These are phyloP conservation scores for Horisme vitalbata DNA, from an alignment of 2,888 invertebrate genomes.

Conservation along the genomic window DNA sequence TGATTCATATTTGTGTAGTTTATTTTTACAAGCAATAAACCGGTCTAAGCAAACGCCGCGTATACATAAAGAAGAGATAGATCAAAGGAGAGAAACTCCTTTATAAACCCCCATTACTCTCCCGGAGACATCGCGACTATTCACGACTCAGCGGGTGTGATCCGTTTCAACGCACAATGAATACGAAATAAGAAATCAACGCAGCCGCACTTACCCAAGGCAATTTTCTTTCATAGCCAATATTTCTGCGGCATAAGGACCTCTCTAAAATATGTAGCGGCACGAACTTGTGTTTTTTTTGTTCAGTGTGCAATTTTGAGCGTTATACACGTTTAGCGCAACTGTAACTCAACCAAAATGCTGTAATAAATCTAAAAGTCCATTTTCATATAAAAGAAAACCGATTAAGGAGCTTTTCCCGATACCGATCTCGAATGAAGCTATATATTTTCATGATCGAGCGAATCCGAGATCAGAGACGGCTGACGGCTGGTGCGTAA, in stretches of 20 bases:
- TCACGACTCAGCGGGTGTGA: conserved; percentile 54
- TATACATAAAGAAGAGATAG: conserved; percentile 29
- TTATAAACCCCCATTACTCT: conserved; percentile 37
- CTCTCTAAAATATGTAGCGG: conserved; percentile 66
- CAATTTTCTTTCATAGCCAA: conserved; percentile 75
- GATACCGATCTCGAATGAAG: conserved; percentile 80
- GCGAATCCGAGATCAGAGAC: conserved; percentile 74
- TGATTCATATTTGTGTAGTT: conserved; percentile 33
- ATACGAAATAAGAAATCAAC: conserved; percentile 78
- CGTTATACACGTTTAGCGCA: conserved; percentile 67
- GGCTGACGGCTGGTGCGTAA: conserved; percentile 76
- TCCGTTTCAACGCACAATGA: conserved; percentile 74
- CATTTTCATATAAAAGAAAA: conserved; percentile 82
- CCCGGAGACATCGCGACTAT: conserved; percentile 48
- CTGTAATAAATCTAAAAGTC: conserved; percentile 79
- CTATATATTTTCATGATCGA: conserved; percentile 83
- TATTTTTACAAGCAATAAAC: conserved; percentile 34
- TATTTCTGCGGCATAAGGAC: conserved; percentile 61
- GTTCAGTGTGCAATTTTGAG: conserved; percentile 73
- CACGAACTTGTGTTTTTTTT: conserved; percentile 70
- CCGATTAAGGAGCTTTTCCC: conserved; percentile 79
- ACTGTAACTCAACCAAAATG: conserved; percentile 72
- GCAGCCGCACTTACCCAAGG: conserved; percentile 68
- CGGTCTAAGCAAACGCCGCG: conserved; percentile 22
- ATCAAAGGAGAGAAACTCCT: conserved; percentile 35